These are phyloP conservation scores for Bombus difficillimus DNA, from an alignment of 1,140 invertebrate genomes.

Conservation along the genomic window DNA sequence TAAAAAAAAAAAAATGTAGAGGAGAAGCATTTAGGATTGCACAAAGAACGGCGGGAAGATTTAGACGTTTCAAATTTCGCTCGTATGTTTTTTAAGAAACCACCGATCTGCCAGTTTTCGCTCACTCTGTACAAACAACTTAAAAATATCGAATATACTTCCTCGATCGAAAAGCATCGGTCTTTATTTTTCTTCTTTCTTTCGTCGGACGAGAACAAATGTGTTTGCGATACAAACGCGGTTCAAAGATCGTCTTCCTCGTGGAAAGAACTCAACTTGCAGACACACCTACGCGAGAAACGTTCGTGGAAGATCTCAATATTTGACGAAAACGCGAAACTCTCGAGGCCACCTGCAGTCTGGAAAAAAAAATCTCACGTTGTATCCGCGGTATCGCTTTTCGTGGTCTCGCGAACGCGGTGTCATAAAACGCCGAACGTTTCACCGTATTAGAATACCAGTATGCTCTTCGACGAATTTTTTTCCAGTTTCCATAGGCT, in stretches of 20 bases:
- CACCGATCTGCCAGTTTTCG: too few relatives aligned
- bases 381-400: slow-evolving; percentile 3
- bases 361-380: background rate
- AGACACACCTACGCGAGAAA: background rate
- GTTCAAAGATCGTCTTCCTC: slow-evolving; percentile 14
- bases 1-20: accelerated
- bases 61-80: background rate
- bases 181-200: background rate
- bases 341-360: slow-evolving; percentile 16
- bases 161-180: background rate
- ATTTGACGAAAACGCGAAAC: slow-evolving; percentile 14
- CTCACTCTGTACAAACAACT: too few relatives aligned
- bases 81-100: background rate
- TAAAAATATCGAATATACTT: background rate
- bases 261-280: background rate
- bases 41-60: background rate
- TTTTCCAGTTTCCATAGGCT: background rate
- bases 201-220: background rate
- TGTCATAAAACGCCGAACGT: background rate
- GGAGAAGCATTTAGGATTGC: background rate
- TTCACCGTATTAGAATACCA: background rate
- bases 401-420: background rate
- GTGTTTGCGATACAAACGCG: slow-evolving; percentile 3
- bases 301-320: background rate
- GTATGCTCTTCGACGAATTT: background rate